Percentiles rank a stretch among this genome's conserved stretches.
phyloP scores from a whole-genome alignment of 2,888 invertebrate genomes.

The Diarsia dahlii region DNA sequence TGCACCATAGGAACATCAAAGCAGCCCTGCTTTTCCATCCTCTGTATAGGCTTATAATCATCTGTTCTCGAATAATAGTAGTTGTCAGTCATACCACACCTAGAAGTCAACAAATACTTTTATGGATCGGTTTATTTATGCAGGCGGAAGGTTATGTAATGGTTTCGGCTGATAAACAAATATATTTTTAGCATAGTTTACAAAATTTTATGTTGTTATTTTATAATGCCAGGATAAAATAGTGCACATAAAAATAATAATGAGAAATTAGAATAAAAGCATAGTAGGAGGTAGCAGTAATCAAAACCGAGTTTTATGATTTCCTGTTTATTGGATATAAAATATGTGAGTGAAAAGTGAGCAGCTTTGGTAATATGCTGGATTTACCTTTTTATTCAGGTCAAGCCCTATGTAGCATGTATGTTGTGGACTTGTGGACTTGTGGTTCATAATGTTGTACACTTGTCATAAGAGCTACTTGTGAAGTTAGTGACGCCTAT shows the following conservation, averaged over 20 bases:
- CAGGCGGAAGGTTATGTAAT: background rate
- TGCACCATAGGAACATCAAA: constrained; percentile 98
- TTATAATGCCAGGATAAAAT: background rate
- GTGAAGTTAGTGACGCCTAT: background rate
- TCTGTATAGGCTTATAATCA: constrained; percentile 95
- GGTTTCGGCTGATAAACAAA: background rate
- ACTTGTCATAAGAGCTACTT: no score
- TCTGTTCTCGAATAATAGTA: constrained; percentile 96
- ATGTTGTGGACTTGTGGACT: no score
- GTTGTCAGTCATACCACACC: constrained; percentile 95
- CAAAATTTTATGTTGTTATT: background rate
- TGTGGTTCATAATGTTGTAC: no score
- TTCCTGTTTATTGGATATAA: constrained; percentile 1
- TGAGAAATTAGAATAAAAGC: background rate
- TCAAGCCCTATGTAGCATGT: no score
- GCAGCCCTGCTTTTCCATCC: constrained; percentile 93
- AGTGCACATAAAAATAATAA: background rate
- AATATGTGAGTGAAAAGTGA: background rate
- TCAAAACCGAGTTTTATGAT: constrained; percentile 1
- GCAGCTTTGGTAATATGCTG: background rate
- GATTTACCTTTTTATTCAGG: background rate
- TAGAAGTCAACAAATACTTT: constrained; percentile 58
- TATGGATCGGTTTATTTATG: background rate
- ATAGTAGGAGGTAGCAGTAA: background rate
- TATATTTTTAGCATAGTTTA: background rate